Base-by-base conservation (phyloP, 1,140 invertebrate species). In the Halictus rubicundus region DNA sequence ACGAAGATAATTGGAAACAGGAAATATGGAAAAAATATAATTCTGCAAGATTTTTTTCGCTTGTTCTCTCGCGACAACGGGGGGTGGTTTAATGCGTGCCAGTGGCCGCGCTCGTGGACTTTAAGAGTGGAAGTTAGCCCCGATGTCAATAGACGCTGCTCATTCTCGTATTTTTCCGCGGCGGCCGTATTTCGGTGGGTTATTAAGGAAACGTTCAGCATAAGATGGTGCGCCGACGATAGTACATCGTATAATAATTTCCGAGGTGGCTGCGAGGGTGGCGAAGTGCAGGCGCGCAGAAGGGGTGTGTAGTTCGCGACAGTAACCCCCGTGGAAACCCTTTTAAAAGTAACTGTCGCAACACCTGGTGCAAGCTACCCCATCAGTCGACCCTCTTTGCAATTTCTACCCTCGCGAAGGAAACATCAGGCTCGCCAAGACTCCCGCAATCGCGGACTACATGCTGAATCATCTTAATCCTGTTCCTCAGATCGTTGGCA, bases 261-360 rank as follows among this genome's bases (percentile, higher is more conserved):
- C 80, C 52, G n/a, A 68, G 71, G 16, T 70, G 72, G 54, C 77
- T 63, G 54, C 71, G 39, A 80, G 75, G 70, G 75, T 80, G 83
- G 86, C 82, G 69, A 88, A 86, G 82, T 80, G 83, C 83, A 75
- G 74, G 71, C 68, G 72, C 73, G 37, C 42, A 14, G 74, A 54
- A 79, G 69, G 59, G 49, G 32, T 52, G 57, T 52, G 57, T 73
- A 83, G 64, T 72, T 78, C 52, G 63, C 71, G 64, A 78, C 46
- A 85, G 85, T 88, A 89, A 89, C 83, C 80, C 85, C 23, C 85
- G 61, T 83, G 86, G 87, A 88, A 89, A 87, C 88, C 87, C 85
- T 85, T 88, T 88, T 87, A 89, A 89, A 89, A 88, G 85, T 89
- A 89, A 89, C 88, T 84, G 87, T 85, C 80, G 84, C 76, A 81